phyloP scores from a whole-genome alignment of 2,113 vertebrate genomes.

The Entelurus aequoreus region DNA sequence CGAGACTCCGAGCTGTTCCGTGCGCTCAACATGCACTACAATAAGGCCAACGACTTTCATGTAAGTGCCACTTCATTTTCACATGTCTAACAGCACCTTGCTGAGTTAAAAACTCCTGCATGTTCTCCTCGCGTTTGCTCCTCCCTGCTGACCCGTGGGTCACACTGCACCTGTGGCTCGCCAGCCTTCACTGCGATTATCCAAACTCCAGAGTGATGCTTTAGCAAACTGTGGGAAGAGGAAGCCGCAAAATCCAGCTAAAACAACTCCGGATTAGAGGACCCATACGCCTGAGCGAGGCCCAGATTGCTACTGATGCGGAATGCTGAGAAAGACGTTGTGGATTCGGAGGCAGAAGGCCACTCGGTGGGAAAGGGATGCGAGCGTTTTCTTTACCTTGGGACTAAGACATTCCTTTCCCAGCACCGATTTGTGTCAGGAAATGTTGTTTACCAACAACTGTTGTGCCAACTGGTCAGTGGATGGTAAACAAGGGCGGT shows the following conservation, averaged over 20 bases:
- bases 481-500: conserved; percentile 59
- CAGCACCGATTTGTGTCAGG: conserved; percentile 72
- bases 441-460: conserved; percentile 70
- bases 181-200: conserved; percentile 61
- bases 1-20: conserved; percentile 89
- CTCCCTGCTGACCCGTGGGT: conserved; percentile 61
- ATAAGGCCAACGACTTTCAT: conserved; percentile 93
- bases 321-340: conserved; percentile 79
- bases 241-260: conserved; percentile 77
- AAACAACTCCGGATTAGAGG: conserved; percentile 81
- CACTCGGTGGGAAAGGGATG: conserved; percentile 70
- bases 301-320: conserved; percentile 78
- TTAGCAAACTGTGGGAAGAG: conserved; percentile 83
- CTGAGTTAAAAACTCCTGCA: conserved; percentile 15
- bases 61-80: conserved; percentile 62
- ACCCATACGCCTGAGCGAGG: conserved; percentile 69
- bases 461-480: conserved; percentile 50
- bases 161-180: conserved; percentile 68
- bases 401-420: conserved; percentile 82
- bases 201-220: conserved; percentile 66
- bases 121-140: conserved; percentile 26
- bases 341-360: conserved; percentile 71
- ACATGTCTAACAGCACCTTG: neutral
- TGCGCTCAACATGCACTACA: conserved; percentile 90
- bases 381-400: conserved; percentile 78